Conservation (phyloP, 1,140 invertebrate genomes). For the Leptinotarsa lineolata region DNA sequence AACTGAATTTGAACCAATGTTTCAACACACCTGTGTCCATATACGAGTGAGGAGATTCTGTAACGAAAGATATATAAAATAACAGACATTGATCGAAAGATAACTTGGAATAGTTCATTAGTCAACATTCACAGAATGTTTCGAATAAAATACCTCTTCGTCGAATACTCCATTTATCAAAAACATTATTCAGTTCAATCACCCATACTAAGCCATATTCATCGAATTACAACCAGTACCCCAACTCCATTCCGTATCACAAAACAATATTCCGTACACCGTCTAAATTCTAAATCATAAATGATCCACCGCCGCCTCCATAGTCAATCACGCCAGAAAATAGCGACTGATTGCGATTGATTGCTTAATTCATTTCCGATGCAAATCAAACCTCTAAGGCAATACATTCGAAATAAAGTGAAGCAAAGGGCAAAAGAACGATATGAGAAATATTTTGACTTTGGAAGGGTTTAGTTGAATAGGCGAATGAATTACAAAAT, state of each 20-base stretch:
- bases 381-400: slow-evolving; percentile 29
- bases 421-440: slow-evolving; percentile 22
- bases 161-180: not conserved
- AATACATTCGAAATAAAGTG: slow-evolving; percentile 20
- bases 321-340: slow-evolving; percentile 28
- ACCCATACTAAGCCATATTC: not conserved
- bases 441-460: not conserved
- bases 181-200: not conserved
- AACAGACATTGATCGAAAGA: too few species aligned
- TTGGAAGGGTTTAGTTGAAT: not conserved
- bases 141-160: too few species aligned
- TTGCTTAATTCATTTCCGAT: slow-evolving; percentile 38
- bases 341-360: slow-evolving; percentile 43
- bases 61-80: too few species aligned
- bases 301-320: not conserved
- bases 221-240: not conserved
- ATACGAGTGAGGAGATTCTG: too few species aligned
- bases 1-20: too few species aligned
- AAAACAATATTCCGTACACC: slow-evolving; percentile 2
- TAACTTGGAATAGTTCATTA: too few species aligned
- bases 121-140: too few species aligned
- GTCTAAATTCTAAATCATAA: not conserved
- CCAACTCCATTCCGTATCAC: slow-evolving; percentile 1
- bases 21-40: too few species aligned
- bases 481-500: too few species aligned